These are phyloP conservation scores for Lumbricus terrestris DNA, from an alignment of 2,888 invertebrate species.

Conservation along the genomic window DNA sequence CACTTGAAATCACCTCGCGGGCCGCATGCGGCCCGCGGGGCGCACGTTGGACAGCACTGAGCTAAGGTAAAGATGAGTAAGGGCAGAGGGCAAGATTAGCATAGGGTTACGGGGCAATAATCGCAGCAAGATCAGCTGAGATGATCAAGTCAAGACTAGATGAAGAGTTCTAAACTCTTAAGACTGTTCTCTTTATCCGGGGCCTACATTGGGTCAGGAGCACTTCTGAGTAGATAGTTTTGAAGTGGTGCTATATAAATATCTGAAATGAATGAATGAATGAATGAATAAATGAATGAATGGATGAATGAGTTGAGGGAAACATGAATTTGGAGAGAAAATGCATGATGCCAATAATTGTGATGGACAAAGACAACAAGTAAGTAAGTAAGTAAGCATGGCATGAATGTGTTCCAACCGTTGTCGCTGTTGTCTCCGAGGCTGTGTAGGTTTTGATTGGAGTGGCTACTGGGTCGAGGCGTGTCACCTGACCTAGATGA, in stretches of 20 bases:
- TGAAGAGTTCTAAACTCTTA: too few species aligned
- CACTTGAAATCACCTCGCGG: too few species aligned
- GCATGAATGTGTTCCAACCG: slow-evolving; percentile 17
- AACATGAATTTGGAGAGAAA: background rate
- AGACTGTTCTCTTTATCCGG: too few species aligned
- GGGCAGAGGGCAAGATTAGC: background rate
- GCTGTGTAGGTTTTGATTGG: slow-evolving; percentile 35
- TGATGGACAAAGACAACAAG: background rate
- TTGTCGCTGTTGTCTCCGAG: slow-evolving; percentile 35
- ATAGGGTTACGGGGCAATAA: background rate
- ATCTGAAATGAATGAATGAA: too few species aligned
- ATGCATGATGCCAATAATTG: background rate
- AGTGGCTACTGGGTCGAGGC: slow-evolving; percentile 78
- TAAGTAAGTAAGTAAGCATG: background rate
- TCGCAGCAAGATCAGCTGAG: background rate
- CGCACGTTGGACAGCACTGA: too few species aligned
- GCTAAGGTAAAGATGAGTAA: too few species aligned
- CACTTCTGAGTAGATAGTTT: too few species aligned
- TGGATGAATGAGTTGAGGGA: too few species aligned
- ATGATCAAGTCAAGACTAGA: background rate
- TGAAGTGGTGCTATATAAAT: too few species aligned
- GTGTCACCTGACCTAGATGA: slow-evolving; percentile 94
- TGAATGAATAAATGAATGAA: too few species aligned
- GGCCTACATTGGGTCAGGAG: too few species aligned
- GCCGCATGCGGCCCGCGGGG: too few species aligned